Base-by-base conservation (phyloP, 2,888 invertebrate genomes). In the Timandra comae region DNA sequence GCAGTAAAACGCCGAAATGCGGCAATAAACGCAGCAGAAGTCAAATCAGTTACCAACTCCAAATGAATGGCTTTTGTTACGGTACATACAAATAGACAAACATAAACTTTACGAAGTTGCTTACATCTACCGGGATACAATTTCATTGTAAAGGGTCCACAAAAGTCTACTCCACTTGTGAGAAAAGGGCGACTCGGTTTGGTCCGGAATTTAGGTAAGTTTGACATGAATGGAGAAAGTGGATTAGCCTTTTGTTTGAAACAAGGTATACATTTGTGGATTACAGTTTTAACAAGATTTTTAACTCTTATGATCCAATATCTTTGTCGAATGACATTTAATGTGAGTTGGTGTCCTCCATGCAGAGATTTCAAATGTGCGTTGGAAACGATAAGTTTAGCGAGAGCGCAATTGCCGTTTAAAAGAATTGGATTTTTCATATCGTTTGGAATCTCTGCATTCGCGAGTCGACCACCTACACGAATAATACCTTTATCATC, bases 141-240 rank as follows among this genome's bases (percentile, higher is more conserved):
- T 25, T 38, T 40, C n/a, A 35, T 7, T 3, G 24, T 30, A 29
- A 40, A 29, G n/a, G 43, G 38, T 7, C 40, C 40, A 16, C 33
- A 35, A 33, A 35, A 43, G 11, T 43, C 43, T n/a, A 43, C 38
- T n/a, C 43, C 39, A 30, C 36, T 36, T 7, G 30, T 34, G 4
- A n/a, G 12, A 32, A 43, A 43, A 3, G 43, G 32, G 7, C 36
- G 29, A 20, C 11, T 8, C 12, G 43, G 43, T 9, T 25, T 33
- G 2, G 39, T 36, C 16, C 43, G 13, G 23, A 11, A 30, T 25
- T 27, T 9, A 16, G 43, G 43, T 11, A 43, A 19, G 25, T 36
- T 21, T 19, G 27, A 31, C 39, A 39, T 39, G n/a, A 43, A 39
- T 11, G 30, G 43, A 9, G 6, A 16, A 10, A 7, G 4, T 12